Evolutionary conservation across 2,797 vertebrate genomes (phyloP), one percentile per base, ranked within the genome.

Genomic region (Manis crassicaudata): DNA sequence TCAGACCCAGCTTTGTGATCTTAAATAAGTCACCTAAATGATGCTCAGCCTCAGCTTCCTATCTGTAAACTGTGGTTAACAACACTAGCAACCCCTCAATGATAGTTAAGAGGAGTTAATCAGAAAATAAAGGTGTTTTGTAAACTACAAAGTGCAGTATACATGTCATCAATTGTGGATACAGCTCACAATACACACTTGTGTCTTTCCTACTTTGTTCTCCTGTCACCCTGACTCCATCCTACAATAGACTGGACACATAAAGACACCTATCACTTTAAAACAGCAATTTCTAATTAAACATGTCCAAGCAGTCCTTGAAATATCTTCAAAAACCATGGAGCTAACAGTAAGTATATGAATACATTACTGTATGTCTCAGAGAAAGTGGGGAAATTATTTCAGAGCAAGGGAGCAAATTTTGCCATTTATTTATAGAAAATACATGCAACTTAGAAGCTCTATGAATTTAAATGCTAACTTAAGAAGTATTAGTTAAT

Each of bases 331-430:
- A 84, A 67, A 62, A 92, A 92, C 96, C 96, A 90, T 5, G 8
- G 88, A 90, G 65, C 77, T 94, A 93, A 27, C 79, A 90, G 84
- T 92, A 97, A 94, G 5, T 93, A 50, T 96, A 95, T 95, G 21
- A 73, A 62, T 83, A 90, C 2, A 58, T 52, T 12, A 79, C 92
- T 96, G 58, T 90, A 92, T 97, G 67, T 88, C 82, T 68, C 85
- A 93, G 40, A 93, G 96, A 27, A 60, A 81, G 60, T 72, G 54
- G 77, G 84, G 35, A 79, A 60, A 92, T 95, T 50, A 93, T 94
- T 93, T 87, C n/a, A 86, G 63, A 95, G 23, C 85, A 63, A 25
- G 92, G 76, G 18, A 54, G 62, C 21, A 95, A 70, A 73, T 73
- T 87, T 91, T 7, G 0, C 77, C 96, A 82, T 80, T 77, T 81